A percentile compares a stretch with the other conserved stretches of the same genome.
Conservation (phyloP, 2,113 vertebrate species). For the Maccullochella peelii region DNA sequence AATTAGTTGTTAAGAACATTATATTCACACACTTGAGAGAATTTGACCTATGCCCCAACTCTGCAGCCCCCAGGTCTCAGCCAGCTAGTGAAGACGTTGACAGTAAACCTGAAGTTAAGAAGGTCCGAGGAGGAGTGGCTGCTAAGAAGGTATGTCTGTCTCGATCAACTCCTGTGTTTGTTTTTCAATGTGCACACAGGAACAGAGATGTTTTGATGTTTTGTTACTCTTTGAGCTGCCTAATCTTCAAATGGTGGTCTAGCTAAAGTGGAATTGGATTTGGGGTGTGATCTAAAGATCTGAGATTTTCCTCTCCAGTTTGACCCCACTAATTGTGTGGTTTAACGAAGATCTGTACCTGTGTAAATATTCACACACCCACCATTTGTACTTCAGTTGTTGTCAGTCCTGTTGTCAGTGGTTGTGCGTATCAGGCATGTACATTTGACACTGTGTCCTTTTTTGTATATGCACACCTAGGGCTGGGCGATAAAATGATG, state of each 20-base stretch:
- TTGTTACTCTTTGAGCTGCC: background rate
- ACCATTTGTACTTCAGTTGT: background rate
- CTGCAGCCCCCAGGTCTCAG: slow-evolving; percentile 74
- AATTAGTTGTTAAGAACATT: background rate
- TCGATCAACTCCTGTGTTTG: background rate
- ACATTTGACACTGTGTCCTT: background rate
- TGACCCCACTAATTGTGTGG: background rate
- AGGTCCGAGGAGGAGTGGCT: slow-evolving; percentile 83
- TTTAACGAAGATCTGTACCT: background rate
- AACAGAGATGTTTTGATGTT: background rate
- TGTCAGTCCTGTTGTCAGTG: background rate
- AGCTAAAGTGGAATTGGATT: background rate
- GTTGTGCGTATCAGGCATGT: background rate
- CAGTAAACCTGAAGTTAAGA: slow-evolving; percentile 90
- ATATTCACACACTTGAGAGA: background rate
- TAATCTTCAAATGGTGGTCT: background rate
- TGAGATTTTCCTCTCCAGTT: background rate
- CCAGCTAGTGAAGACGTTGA: slow-evolving; percentile 87
- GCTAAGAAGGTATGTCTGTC: slow-evolving; percentile 90
- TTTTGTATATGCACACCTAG: background rate
- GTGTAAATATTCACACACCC: background rate
- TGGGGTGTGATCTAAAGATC: background rate
- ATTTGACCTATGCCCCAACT: background rate
- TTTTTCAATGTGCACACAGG: background rate
- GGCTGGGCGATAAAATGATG: too few species aligned